These are phyloP conservation scores for Rhineura floridana DNA, from an alignment of 2,113 vertebrate genomes.

Conservation along the genomic window DNA sequence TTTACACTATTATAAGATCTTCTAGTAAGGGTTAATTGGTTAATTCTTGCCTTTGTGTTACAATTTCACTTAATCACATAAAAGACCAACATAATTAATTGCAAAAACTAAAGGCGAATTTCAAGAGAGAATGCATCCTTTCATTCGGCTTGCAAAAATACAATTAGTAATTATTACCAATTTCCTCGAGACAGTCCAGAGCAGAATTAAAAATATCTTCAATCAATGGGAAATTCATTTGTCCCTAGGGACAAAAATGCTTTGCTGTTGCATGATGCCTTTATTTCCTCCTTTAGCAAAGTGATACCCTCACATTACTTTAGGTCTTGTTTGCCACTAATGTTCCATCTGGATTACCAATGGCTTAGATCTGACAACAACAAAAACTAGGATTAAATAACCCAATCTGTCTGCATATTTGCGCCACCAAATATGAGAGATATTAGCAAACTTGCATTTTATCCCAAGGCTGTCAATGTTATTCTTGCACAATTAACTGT, in stretches of 20 bases:
- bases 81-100: slow-evolving; percentile 78
- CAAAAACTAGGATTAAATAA: not conserved
- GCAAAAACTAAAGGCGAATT: slow-evolving; percentile 84
- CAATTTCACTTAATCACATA: slow-evolving; percentile 75
- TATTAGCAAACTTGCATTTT: slow-evolving; percentile 8
- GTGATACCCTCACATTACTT: slow-evolving; percentile 59
- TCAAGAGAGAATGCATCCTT: slow-evolving; percentile 81
- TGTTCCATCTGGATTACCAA: slow-evolving; percentile 31
- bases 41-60: slow-evolving; percentile 69
- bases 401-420: slow-evolving; percentile 45
- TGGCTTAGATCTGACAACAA: not conserved
- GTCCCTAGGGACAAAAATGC: slow-evolving; percentile 60
- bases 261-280: slow-evolving; percentile 54
- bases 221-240: slow-evolving; percentile 84
- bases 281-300: slow-evolving; percentile 60
- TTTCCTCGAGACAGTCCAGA: slow-evolving; percentile 99
- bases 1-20: slow-evolving; percentile 59
- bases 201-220: slow-evolving; percentile 83
- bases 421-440: not conserved
- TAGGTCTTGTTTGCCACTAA: slow-evolving; percentile 28
- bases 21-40: slow-evolving; percentile 64
- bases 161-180: slow-evolving; percentile 95
- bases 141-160: slow-evolving; percentile 93
- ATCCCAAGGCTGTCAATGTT: slow-evolving; percentile 1
- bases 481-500: slow-evolving; percentile 17